Evolutionary conservation across 2,888 invertebrate species (phyloP).

Genomic region (Temnothorax rugatulus): DNA sequence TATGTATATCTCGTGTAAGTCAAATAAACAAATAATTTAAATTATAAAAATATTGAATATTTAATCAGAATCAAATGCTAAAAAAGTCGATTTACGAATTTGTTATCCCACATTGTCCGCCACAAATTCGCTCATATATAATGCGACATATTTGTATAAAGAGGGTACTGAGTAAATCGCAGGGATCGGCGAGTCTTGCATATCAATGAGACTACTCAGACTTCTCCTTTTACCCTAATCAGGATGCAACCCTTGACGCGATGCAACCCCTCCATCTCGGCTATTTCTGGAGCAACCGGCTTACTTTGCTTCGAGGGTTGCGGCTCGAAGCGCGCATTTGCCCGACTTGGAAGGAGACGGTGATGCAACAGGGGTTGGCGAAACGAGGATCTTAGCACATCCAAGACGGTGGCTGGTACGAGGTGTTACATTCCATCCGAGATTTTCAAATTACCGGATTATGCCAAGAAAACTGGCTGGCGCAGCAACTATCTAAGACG

Average conservation of each 20-base stretch:
- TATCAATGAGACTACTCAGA: slow-evolving; percentile 55
- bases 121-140: slow-evolving; percentile 17
- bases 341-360: neutral
- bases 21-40: neutral
- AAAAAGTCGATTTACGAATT: neutral
- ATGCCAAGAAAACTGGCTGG: slow-evolving; percentile 79
- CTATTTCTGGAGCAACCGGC: slow-evolving; percentile 14
- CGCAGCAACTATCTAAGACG: slow-evolving; percentile 78
- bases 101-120: neutral
- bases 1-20: neutral
- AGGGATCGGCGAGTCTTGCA: slow-evolving; percentile 26
- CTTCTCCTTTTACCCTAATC: slow-evolving; percentile 56
- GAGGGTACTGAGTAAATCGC: slow-evolving; percentile 35
- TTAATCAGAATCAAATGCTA: neutral
- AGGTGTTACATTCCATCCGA: slow-evolving; percentile 76
- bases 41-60: neutral
- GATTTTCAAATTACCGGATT: slow-evolving; percentile 83
- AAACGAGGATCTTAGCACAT: slow-evolving; percentile 52
- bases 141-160: slow-evolving; percentile 45
- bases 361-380: slow-evolving; percentile 52
- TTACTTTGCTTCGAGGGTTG: slow-evolving; percentile 45
- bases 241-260: slow-evolving; percentile 58
- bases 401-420: slow-evolving; percentile 58
- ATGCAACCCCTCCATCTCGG: slow-evolving; percentile 24
- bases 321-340: slow-evolving; percentile 36